Evolutionary conservation across 1,140 invertebrate species (phyloP).

Genomic region (Stenopsyche tienmushanensis): DNA sequence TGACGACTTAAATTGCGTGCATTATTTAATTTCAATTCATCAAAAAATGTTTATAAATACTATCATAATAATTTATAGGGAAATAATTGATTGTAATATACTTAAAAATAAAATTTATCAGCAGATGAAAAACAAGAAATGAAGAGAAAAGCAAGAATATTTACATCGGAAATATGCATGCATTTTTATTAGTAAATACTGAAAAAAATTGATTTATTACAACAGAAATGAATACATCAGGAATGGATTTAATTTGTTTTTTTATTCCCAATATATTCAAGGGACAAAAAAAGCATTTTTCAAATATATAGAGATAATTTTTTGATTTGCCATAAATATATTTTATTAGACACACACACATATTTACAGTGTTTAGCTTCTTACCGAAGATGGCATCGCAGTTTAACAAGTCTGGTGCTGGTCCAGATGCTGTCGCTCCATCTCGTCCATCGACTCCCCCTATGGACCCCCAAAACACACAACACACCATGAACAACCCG

Average conservation of each 20-base stretch:
- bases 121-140: background rate
- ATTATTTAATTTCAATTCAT: no score
- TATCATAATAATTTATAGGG: no score
- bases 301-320: background rate
- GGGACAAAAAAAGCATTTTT: no score
- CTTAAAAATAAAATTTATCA: background rate
- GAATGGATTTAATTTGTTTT: no score
- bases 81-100: no score
- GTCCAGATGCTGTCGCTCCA: constrained; percentile 17
- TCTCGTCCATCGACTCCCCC: constrained; percentile 19
- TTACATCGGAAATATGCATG: background rate
- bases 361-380: no score
- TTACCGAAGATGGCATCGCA: constrained; percentile 31
- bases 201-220: no score
- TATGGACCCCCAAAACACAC: constrained; percentile 22
- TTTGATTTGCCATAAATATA: background rate
- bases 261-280: no score
- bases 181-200: background rate
- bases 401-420: constrained; percentile 25
- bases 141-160: background rate
- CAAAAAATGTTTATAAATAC: no score
- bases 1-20: background rate
- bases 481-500: constrained; percentile 21
- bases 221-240: no score
- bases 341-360: no score